phyloP scores from a whole-genome alignment of 2,888 invertebrate genomes.

The Therioaphis trifolii region DNA sequence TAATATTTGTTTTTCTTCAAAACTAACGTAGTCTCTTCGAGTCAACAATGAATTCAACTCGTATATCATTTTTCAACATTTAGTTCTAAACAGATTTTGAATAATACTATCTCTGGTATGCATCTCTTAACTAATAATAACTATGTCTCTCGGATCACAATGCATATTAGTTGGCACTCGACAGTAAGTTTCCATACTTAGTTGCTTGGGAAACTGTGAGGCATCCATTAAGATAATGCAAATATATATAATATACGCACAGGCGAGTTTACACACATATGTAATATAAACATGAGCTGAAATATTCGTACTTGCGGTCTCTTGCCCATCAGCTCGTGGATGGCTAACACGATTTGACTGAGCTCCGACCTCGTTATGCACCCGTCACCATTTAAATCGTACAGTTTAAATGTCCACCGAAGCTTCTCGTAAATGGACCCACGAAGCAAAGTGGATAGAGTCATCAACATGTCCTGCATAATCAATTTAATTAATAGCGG shows the following conservation, averaged over 20 bases:
- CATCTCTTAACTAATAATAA: not conserved
- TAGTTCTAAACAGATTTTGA: not conserved
- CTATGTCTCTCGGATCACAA: not conserved
- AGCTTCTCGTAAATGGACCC: conserved; percentile 94
- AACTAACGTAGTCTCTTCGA: too few relatives aligned
- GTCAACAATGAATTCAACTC: not conserved
- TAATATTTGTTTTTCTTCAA: too few relatives aligned
- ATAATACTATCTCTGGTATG: not conserved
- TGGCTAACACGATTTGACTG: conserved; percentile 86
- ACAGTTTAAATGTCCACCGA: conserved; percentile 95
- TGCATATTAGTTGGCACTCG: not conserved
- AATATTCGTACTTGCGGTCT: conserved; percentile 63
- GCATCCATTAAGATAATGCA: conserved; percentile 11
- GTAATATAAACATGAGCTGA: not conserved
- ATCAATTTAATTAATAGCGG: not conserved
- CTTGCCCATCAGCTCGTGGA: conserved; percentile 89
- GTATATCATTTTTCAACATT: not conserved
- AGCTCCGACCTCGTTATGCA: conserved; percentile 92
- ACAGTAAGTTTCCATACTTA: not conserved
- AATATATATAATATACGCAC: not conserved
- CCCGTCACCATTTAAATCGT: conserved; percentile 96
- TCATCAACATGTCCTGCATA: conserved; percentile 89
- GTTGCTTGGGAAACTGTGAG: not conserved
- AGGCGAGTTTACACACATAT: too few relatives aligned
- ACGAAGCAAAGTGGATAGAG: conserved; percentile 89